Conservation (phyloP, 2,888 invertebrate genomes). For the Stegana nigrithorax region DNA sequence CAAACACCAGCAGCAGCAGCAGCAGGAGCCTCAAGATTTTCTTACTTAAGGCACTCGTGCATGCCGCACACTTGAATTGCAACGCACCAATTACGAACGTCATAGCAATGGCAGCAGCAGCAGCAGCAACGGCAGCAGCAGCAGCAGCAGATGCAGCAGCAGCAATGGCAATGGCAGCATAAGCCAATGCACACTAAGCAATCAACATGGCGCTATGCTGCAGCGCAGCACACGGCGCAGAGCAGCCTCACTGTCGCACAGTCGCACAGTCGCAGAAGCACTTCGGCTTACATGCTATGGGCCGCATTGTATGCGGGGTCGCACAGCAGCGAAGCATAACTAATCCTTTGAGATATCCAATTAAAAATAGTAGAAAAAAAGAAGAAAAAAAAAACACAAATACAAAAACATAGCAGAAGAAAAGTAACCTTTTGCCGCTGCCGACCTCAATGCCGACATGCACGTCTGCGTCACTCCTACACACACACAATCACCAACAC, state of each 20-base stretch:
- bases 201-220: neutral
- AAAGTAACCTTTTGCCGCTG: constrained; percentile 13
- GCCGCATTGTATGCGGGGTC: constrained; percentile 11
- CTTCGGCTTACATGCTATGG: no score
- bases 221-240: no score
- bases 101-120: constrained; percentile 20
- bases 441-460: constrained; percentile 2
- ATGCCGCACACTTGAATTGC: constrained; percentile 58
- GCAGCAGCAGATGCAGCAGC: constrained; percentile 4
- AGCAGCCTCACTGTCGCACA: neutral
- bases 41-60: constrained; percentile 58
- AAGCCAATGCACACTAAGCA: neutral
- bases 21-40: no score
- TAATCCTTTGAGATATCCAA: constrained; percentile 62
- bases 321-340: constrained; percentile 59
- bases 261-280: no score
- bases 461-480: no score
- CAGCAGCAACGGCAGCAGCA: neutral
- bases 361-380: constrained; percentile 57
- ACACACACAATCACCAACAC: no score
- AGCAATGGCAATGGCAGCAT: constrained; percentile 13
- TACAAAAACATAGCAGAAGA: constrained; percentile 26
- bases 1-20: no score
- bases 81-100: constrained; percentile 58
- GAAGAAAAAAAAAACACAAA: constrained; percentile 29